Evolutionary conservation across 2,113 vertebrate genomes (phyloP).

Genomic region (Mystacornis crossleyi): DNA sequence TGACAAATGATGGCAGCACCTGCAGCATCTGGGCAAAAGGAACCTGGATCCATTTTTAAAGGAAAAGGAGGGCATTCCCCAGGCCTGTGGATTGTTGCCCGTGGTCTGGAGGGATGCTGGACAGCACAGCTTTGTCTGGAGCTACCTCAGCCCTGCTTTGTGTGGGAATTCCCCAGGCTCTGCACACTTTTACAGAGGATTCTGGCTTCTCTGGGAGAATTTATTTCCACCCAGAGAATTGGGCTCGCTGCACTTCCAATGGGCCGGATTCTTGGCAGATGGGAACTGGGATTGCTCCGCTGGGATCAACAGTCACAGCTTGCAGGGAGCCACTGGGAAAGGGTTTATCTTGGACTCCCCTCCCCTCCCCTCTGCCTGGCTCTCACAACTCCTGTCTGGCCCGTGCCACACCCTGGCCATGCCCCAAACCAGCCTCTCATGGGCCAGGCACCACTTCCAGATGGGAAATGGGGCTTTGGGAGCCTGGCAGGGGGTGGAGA

Average conservation of each 20-base stretch:
- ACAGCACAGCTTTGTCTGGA: neutral
- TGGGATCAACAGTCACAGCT: neutral
- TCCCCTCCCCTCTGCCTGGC: neutral
- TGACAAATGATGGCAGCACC: neutral
- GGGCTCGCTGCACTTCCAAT: neutral
- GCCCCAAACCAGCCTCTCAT: neutral
- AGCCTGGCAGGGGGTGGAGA: fast-evolving
- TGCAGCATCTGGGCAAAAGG: neutral
- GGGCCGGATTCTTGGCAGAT: neutral
- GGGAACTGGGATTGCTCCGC: neutral
- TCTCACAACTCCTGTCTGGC: neutral
- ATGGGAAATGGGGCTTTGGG: neutral
- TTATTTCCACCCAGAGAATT: neutral
- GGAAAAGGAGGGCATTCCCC: neutral
- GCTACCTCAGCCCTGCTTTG: neutral
- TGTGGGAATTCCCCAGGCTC: neutral
- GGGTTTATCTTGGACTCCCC: neutral
- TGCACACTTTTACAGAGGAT: neutral
- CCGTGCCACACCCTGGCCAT: fast-evolving
- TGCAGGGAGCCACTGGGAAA: neutral
- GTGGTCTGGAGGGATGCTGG: neutral
- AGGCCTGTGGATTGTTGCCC: neutral
- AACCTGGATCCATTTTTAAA: neutral
- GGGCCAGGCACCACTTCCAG: too few relatives aligned
- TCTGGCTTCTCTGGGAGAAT: neutral